Percentiles rank a stretch among this genome's conserved stretches.
phyloP scores from a whole-genome alignment of 1,140 invertebrate genomes.

The Melitaea cinxia region DNA sequence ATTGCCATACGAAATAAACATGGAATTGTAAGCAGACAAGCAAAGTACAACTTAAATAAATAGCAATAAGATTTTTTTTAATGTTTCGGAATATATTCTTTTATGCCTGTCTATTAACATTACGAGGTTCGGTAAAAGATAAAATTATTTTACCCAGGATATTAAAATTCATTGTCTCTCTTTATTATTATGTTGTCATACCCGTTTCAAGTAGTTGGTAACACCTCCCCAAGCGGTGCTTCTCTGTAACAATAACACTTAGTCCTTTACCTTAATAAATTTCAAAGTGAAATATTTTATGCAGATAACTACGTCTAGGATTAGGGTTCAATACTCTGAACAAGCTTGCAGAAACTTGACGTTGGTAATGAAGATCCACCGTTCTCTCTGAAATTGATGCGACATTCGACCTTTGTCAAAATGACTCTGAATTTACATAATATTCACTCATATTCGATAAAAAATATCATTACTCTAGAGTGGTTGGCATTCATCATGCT shows the following conservation, averaged over 20 bases:
- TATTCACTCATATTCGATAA: too few relatives aligned
- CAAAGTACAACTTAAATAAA: too few relatives aligned
- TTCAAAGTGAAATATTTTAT: conserved; percentile 1
- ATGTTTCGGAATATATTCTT: too few relatives aligned
- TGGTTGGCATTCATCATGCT: too few relatives aligned
- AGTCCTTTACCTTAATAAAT: background rate
- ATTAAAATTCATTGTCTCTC: too few relatives aligned
- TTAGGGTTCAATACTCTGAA: background rate
- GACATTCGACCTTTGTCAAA: background rate
- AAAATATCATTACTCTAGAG: too few relatives aligned
- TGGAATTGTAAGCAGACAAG: too few relatives aligned
- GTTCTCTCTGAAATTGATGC: background rate
- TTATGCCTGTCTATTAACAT: too few relatives aligned
- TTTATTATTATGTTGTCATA: background rate
- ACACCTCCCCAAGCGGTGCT: background rate
- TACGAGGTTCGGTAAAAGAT: too few relatives aligned
- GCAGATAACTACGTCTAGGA: background rate
- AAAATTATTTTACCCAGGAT: too few relatives aligned
- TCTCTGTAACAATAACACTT: background rate
- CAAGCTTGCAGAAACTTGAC: background rate
- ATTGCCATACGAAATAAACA: too few relatives aligned
- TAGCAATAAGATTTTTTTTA: too few relatives aligned
- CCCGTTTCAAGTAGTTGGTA: background rate
- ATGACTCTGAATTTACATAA: background rate
- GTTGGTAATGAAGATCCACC: background rate